phyloP scores from a whole-genome alignment of 1,140 invertebrate genomes.

The Cotesia typhae region DNA sequence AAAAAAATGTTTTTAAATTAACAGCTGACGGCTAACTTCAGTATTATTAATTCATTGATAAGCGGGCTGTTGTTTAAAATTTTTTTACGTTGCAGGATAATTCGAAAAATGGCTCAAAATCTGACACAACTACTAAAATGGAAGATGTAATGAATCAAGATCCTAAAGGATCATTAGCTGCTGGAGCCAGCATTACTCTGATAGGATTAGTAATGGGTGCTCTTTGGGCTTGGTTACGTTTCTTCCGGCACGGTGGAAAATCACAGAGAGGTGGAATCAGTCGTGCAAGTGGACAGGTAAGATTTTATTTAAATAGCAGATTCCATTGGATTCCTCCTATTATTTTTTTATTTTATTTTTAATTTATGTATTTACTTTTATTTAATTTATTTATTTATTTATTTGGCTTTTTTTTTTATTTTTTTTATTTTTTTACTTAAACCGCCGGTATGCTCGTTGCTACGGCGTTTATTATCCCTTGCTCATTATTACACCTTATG shows the following conservation, averaged over 20 bases:
- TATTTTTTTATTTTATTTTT: background rate
- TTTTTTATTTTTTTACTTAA: conserved; percentile 10
- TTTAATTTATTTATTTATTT: conserved; percentile 1
- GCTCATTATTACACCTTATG: conserved; percentile 59
- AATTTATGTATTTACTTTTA: too few relatives aligned
- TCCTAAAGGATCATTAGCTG: conserved; percentile 49
- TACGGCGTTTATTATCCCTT: conserved; percentile 14
- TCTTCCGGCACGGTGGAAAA: conserved; percentile 53
- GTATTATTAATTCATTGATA: too few relatives aligned
- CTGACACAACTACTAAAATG: conserved; percentile 41
- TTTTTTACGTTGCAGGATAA: conserved; percentile 38
- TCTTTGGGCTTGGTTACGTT: conserved; percentile 57
- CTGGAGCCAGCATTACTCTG: conserved; percentile 56
- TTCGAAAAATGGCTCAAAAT: conserved; percentile 34
- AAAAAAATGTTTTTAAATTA: too few relatives aligned
- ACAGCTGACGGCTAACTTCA: too few relatives aligned
- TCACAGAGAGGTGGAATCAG: conserved; percentile 58
- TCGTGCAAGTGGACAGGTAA: conserved; percentile 62
- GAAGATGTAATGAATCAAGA: conserved; percentile 46
- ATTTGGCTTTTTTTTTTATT: conserved; percentile 7
- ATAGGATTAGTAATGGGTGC: conserved; percentile 51
- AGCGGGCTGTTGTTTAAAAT: background rate
- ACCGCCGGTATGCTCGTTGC: conserved; percentile 4
- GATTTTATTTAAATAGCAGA: conserved; percentile 14
- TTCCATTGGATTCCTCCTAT: conserved; percentile 18